A percentile compares a stretch with the other conserved stretches of the same genome.
phyloP scores from a whole-genome alignment of 2,888 invertebrate genomes.

The Euplagia quadripunctaria region DNA sequence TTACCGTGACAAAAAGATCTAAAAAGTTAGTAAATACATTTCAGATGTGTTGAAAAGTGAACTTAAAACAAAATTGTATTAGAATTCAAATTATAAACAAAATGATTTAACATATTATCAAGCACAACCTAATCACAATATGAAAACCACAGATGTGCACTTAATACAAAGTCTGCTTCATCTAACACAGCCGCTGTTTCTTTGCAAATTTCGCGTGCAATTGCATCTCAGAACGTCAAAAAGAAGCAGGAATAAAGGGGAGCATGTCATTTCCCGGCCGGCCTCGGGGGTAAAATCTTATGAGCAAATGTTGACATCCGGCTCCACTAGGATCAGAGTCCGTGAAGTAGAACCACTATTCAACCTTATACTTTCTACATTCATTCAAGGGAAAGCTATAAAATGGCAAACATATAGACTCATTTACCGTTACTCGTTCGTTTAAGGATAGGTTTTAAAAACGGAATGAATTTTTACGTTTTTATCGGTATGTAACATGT shows the following conservation, averaged over 20 bases:
- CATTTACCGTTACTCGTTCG: neutral
- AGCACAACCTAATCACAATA: slow-evolving; percentile 26
- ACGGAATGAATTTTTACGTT: neutral
- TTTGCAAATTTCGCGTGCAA: slow-evolving; percentile 70
- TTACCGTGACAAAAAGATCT: too few species aligned
- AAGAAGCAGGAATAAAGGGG: slow-evolving; percentile 64
- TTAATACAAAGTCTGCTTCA: slow-evolving; percentile 38
- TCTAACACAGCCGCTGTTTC: slow-evolving; percentile 42
- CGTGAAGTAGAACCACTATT: slow-evolving; percentile 49
- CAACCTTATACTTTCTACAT: slow-evolving; percentile 43
- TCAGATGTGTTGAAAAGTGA: too few species aligned
- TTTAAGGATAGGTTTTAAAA: slow-evolving; percentile 2
- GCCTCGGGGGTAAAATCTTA: slow-evolving; percentile 71
- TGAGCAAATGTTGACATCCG: slow-evolving; percentile 81
- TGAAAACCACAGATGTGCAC: slow-evolving; percentile 32
- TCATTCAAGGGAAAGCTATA: slow-evolving; percentile 29
- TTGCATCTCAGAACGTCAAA: slow-evolving; percentile 65
- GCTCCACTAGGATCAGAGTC: slow-evolving; percentile 64
- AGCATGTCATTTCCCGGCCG: slow-evolving; percentile 76
- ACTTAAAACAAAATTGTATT: neutral
- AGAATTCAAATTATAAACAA: neutral
- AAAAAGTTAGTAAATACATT: too few species aligned
- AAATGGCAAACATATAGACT: slow-evolving; percentile 25
- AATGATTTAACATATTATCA: neutral
- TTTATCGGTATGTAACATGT: slow-evolving; percentile 4